phyloP scores from a whole-genome alignment of 2,113 vertebrate species.

The Jaculus jaculus region DNA sequence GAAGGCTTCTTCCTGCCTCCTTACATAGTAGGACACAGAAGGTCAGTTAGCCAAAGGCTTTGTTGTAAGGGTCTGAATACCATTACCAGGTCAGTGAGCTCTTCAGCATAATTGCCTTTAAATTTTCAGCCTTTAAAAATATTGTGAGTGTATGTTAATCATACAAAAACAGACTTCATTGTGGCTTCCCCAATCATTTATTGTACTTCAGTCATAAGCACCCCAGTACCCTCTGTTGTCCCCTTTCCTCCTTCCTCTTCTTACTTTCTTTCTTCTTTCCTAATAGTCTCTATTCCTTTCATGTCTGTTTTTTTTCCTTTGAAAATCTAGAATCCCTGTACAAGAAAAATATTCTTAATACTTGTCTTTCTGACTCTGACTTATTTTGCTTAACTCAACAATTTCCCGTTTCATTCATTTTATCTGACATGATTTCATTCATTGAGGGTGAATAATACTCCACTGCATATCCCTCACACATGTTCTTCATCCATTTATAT shows the following conservation, averaged over 20 bases:
- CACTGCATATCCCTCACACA: neutral
- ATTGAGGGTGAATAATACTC: neutral
- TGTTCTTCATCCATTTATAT: neutral
- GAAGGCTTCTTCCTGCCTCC: neutral
- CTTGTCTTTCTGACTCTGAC: neutral
- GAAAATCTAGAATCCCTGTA: neutral
- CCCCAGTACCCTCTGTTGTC: neutral
- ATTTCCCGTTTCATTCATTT: neutral
- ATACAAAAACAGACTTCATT: neutral
- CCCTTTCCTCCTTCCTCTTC: neutral
- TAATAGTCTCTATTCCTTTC: too few species aligned
- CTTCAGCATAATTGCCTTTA: neutral
- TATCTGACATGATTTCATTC: neutral
- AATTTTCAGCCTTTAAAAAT: neutral
- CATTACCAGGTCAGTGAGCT: neutral
- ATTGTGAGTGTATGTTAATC: neutral
- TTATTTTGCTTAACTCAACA: neutral
- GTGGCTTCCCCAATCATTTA: neutral
- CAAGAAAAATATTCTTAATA: neutral
- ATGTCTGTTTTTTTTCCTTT: neutral
- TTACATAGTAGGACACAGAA: neutral
- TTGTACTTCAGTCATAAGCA: neutral
- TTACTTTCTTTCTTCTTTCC: too few species aligned
- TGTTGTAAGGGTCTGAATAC: neutral
- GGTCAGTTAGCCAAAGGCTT: neutral